These are phyloP conservation scores for Diacarnus erythraeanus DNA, from an alignment of 37 sponge, comb jelly and placozoan genomes.

Conservation along the genomic window DNA sequence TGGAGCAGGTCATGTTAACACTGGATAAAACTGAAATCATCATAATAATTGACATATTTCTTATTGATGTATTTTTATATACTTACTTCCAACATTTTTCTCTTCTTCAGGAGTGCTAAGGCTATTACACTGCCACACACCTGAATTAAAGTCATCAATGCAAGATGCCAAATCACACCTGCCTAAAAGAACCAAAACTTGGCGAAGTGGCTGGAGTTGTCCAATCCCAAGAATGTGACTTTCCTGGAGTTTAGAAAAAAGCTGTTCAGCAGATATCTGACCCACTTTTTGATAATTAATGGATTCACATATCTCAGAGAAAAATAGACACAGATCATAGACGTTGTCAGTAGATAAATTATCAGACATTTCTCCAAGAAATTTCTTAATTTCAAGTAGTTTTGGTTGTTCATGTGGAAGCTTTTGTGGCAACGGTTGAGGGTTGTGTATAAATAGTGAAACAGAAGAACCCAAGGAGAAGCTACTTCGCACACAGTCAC, in stretches of 20 bases:
- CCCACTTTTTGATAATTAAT: slow-evolving; percentile 5
- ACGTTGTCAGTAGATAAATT: slow-evolving; percentile 14
- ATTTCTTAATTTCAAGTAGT: background rate
- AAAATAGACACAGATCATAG: slow-evolving; percentile 16
- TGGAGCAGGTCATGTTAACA: too few relatives aligned
- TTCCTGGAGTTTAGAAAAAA: background rate
- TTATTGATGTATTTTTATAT: too few relatives aligned
- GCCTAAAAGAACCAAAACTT: background rate
- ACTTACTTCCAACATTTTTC: background rate
- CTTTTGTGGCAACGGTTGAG: background rate
- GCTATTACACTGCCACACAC: background rate
- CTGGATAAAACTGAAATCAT: too few relatives aligned
- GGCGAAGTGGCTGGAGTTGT: background rate
- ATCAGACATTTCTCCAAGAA: background rate
- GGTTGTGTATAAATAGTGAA: background rate
- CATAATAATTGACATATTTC: too few relatives aligned
- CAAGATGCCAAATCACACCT: background rate
- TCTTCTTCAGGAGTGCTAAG: background rate
- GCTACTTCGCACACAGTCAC: background rate
- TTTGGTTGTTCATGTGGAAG: background rate
- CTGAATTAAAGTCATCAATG: background rate
- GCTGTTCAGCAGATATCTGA: background rate
- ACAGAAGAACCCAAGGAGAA: background rate
- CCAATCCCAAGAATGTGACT: background rate
- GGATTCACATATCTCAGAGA: slow-evolving; percentile 2